A percentile compares a stretch with the other conserved stretches of the same genome.
phyloP scores from a whole-genome alignment of 2,113 vertebrate species.

The Peromyscus maniculatus region DNA sequence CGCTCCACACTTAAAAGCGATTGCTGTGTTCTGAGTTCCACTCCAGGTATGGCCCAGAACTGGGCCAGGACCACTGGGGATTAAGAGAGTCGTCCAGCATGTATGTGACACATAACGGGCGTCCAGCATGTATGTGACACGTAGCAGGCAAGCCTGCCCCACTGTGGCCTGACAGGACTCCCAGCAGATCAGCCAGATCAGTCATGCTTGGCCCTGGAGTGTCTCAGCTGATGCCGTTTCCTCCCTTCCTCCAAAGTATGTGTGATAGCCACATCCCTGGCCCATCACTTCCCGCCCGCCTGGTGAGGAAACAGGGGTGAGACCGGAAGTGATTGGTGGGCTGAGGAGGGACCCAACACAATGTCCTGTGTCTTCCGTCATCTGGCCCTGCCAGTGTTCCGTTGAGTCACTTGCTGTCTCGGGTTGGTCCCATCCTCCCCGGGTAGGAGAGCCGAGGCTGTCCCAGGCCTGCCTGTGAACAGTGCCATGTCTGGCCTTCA shows the following conservation, averaged over 20 bases:
- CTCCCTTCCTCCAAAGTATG: not conserved
- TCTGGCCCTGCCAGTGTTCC: slow-evolving; percentile 1
- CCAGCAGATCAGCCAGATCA: fast-evolving
- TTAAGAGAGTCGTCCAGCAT: fast-evolving
- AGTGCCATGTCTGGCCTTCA: fast-evolving
- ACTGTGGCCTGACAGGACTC: not conserved
- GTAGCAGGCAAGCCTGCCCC: fast-evolving
- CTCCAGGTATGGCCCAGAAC: fast-evolving
- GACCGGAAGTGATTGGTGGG: slow-evolving; percentile 38
- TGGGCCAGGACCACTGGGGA: fast-evolving
- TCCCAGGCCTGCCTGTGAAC: slow-evolving; percentile 73
- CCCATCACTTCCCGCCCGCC: not conserved
- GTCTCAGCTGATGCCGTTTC: fast-evolving
- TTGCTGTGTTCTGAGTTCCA: not conserved
- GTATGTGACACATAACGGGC: fast-evolving
- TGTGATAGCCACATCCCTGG: not conserved
- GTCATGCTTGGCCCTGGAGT: not conserved
- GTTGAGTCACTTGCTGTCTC: not conserved
- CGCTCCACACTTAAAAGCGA: not conserved
- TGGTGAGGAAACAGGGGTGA: not conserved
- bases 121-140: fast-evolving
- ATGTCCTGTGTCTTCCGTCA: not conserved
- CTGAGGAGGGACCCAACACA: not conserved
- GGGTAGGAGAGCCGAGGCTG: slow-evolving; percentile 3
- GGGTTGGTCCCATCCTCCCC: not conserved